Evolutionary conservation across 2,888 invertebrate species (phyloP).

Genomic region (Camptogramma bilineatum): DNA sequence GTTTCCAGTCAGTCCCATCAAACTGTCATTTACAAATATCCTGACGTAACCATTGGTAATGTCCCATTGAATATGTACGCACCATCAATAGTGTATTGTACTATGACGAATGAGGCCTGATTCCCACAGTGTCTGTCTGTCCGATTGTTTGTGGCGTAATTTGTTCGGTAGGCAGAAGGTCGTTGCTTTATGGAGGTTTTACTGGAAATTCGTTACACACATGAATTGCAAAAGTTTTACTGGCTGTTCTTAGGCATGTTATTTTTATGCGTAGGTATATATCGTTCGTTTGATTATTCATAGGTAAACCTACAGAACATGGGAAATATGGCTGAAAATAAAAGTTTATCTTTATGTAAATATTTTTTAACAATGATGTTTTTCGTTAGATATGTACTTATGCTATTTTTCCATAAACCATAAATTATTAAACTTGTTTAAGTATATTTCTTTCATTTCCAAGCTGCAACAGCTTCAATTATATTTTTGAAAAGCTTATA

Average conservation of each 20-base stretch:
- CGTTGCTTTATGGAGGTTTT: conserved; percentile 24
- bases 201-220: conserved; percentile 17
- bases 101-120: conserved; percentile 71
- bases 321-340: too few relatives aligned
- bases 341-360: too few relatives aligned
- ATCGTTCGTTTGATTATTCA: too few relatives aligned
- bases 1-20: conserved; percentile 1
- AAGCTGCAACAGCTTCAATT: too few relatives aligned
- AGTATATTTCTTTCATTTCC: too few relatives aligned
- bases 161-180: conserved; percentile 51
- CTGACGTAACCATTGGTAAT: conserved; percentile 32
- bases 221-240: background rate
- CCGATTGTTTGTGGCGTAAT: conserved; percentile 59
- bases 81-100: conserved; percentile 70
- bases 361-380: too few relatives aligned
- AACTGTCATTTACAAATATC: conserved; percentile 18
- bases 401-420: too few relatives aligned
- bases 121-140: conserved; percentile 67
- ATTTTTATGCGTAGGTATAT: background rate
- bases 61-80: conserved; percentile 60
- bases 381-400: too few relatives aligned
- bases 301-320: too few relatives aligned
- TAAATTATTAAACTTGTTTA: too few relatives aligned
- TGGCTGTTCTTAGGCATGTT: background rate
- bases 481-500: too few relatives aligned